phyloP scores from a whole-genome alignment of 2,888 invertebrate genomes.

The Heliconius ethilla region DNA sequence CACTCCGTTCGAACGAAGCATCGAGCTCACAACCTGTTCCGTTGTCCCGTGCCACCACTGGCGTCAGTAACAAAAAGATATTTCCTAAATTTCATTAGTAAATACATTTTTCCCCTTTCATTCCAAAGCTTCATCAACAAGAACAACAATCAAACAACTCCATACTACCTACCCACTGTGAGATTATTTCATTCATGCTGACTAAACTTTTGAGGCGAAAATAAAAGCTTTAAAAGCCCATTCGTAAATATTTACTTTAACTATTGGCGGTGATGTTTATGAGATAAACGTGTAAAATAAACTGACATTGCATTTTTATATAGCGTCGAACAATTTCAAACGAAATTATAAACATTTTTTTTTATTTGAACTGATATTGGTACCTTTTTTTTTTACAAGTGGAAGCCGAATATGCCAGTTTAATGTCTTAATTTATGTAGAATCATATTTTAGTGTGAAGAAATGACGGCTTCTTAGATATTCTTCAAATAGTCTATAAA shows the following conservation, averaged over 20 bases:
- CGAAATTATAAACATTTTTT: slow-evolving; percentile 10
- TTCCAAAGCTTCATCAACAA: background rate
- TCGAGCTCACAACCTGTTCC: no score
- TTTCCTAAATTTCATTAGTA: background rate
- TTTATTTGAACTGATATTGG: background rate
- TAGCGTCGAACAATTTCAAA: background rate
- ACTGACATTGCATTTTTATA: slow-evolving; percentile 11
- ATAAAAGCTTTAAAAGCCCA: slow-evolving; percentile 16
- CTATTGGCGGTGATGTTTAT: background rate
- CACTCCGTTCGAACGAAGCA: no score
- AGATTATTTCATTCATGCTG: slow-evolving; percentile 23
- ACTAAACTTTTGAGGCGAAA: slow-evolving; percentile 18
- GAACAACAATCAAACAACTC: slow-evolving; percentile 5
- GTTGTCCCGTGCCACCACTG: no score
- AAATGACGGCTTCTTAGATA: no score
- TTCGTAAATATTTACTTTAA: slow-evolving; percentile 22
- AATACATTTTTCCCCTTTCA: background rate
- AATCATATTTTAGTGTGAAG: background rate
- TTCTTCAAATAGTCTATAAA: no score
- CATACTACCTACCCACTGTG: background rate
- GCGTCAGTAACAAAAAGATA: no score
- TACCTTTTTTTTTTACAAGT: background rate
- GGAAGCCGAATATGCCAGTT: background rate
- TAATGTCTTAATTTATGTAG: background rate
- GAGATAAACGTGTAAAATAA: slow-evolving; percentile 3